Evolutionary conservation across 2,113 vertebrate species (phyloP), one percentile per base, ranked within the genome.

Genomic region (Baryphthengus martii): DNA sequence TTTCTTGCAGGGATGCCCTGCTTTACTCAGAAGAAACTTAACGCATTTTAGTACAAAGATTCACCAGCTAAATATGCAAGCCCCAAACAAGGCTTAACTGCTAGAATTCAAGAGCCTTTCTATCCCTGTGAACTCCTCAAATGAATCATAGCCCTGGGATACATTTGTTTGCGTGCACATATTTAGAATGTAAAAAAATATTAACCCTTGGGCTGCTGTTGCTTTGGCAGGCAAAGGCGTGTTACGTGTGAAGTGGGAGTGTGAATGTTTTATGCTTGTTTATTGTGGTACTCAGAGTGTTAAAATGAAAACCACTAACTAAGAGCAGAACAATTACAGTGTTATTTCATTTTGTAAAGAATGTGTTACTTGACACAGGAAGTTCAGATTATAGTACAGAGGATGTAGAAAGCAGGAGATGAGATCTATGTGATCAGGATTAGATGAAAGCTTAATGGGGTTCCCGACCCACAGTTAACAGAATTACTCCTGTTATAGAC

Each of bases 221-320:
- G 31, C 63, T 89, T 92, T 67, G 78, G 49, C 78, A 90, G 55
- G 58, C 78, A 83, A 85, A 91, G 39, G 8, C 39, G 9, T 23
- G 11, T 47, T 90, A 3, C 59, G 52, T 52, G 39, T 80, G 90
- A 95, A 77, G 63, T n/a, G 19, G 56, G 67, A 88, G 25, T 4
- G 21, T 0, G 25, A 94, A 77, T 15, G 44, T 42, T 88, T 92
- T 55, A 45, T 88, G 44, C 18, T 77, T 85, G 35, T 90, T 93
- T 83, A 25, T 85, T 66, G 83, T 3, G 76, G 75, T 67, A 93
- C 82, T 75, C 82, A 88, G 58, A 84, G 82, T 78, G 85, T 88
- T 96, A 95, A 97, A 93, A 70, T 40, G 39, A 92, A 94, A 96
- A 83, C 50, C 62, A 80, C 93, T 67, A 92, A 83, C 75, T 90